Evolutionary conservation across 1,140 invertebrate genomes (phyloP).

Genomic region (Drosophila paulistorum): DNA sequence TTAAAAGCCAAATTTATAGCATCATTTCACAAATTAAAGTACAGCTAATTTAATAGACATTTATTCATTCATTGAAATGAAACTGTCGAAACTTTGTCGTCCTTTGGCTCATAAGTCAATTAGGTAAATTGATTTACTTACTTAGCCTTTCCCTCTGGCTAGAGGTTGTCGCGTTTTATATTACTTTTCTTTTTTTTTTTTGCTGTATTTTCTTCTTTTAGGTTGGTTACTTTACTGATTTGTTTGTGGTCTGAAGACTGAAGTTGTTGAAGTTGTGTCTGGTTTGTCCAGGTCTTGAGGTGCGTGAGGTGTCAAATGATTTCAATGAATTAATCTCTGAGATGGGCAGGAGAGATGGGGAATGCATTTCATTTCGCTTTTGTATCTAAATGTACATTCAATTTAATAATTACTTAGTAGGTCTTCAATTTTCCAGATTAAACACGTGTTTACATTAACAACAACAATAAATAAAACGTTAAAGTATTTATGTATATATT

Average conservation of each 20-base stretch:
- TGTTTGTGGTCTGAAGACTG: conserved; percentile 60
- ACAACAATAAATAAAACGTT: conserved; percentile 14
- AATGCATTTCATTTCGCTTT: conserved; percentile 24
- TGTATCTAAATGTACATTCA: neutral
- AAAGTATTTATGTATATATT: conserved; percentile 18
- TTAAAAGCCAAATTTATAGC: neutral
- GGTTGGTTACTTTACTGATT: conserved; percentile 69
- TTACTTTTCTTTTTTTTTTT: conserved; percentile 13
- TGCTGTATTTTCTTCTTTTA: conserved; percentile 15
- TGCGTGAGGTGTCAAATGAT: conserved; percentile 62
- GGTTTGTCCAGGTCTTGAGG: neutral
- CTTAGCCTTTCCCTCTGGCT: conserved; percentile 16
- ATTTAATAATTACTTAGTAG: conserved; percentile 20
- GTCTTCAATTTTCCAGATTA: neutral
- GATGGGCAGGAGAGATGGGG: neutral
- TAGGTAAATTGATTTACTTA: conserved; percentile 73
- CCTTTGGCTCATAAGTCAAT: conserved; percentile 67
- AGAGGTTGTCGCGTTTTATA: conserved; percentile 45
- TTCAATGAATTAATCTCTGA: conserved; percentile 10
- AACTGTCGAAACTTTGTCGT: conserved; percentile 51
- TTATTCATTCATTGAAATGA: conserved; percentile 16
- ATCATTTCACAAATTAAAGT: conserved; percentile 41
- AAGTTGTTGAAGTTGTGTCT: conserved; percentile 29
- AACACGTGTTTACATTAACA: conserved; percentile 6
- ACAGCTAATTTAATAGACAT: conserved; percentile 13